These are phyloP conservation scores for Aelia acuminata DNA, from an alignment of 2,888 invertebrate genomes.

Conservation along the genomic window DNA sequence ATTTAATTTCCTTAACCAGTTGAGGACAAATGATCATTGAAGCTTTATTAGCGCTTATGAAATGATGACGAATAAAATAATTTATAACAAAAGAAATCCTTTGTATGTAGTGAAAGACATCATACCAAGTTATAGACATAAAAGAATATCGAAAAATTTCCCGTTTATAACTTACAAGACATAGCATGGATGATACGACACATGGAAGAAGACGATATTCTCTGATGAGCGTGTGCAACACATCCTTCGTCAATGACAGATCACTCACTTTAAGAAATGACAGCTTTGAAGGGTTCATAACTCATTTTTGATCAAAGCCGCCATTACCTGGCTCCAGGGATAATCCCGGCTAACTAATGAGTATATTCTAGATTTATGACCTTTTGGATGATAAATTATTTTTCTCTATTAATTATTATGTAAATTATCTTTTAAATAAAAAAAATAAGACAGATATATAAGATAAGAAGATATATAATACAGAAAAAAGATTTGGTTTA, in stretches of 20 bases:
- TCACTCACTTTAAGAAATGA: neutral
- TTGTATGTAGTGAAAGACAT: too few species aligned
- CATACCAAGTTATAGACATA: too few species aligned
- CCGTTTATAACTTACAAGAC: neutral
- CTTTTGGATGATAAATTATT: neutral
- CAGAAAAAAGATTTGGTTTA: too few species aligned
- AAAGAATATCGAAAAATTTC: neutral
- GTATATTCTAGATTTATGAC: neutral
- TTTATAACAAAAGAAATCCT: too few species aligned
- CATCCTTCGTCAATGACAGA: neutral
- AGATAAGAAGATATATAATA: too few species aligned
- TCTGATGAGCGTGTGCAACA: neutral
- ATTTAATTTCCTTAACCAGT: too few species aligned
- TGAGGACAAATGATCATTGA: too few species aligned
- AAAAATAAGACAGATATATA: too few species aligned
- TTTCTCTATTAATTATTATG: too few species aligned
- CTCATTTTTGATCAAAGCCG: slow-evolving; percentile 1
- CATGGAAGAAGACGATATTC: neutral
- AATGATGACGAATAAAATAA: too few species aligned
- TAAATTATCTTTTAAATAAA: too few species aligned
- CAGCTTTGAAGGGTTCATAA: neutral
- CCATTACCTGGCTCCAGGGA: neutral
- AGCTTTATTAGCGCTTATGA: too few species aligned
- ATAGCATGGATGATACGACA: neutral
- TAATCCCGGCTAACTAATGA: neutral